Base-by-base conservation (phyloP, 2,113 vertebrate genomes). In the Piprites chloris region DNA sequence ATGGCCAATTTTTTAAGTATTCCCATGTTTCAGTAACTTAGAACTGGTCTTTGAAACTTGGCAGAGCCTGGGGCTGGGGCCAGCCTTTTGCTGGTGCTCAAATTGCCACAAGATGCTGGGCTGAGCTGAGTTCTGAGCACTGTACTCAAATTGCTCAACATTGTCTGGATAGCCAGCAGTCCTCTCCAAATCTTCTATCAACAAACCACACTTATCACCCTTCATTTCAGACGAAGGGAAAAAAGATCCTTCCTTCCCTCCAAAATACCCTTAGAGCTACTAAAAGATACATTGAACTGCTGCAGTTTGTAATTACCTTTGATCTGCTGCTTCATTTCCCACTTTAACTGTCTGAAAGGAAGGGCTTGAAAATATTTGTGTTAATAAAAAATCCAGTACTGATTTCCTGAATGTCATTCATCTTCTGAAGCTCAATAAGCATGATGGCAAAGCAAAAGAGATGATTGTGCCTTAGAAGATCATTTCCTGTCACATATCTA, bases 161-260 rank as follows among this genome's bases (percentile, higher is more conserved):
- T 24, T 72, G 9, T 27, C 18, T 49, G 12, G 0, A 3, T 0
- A 11, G 9, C 6, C 16, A 18, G 21, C 5, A 52, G 12, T 33
- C 30, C 55, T 78, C 56, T 75, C 42, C 71, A 77, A 52, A 55
- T 61, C 9, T 77, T 67, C 50, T 32, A n/a, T 22, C 21, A 22
- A 46, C 23, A 71, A 27, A 15, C 4, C 32, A 39, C 35, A 33
- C 6, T 10, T 44, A 55, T 46, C 44, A 52, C 37, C 35, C 37
- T 69, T 75, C 35, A 33, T 6, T 77, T 85, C 28, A 71, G 24
- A 81, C 22, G 7, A 33, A 75, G 22, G 58, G 26, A 33, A 53
- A 80, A 75, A 26, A 5, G 14, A 53, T 67, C 16, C 16, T 23
- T 80, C 17, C n/a, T 90, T 89, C 42, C 21, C 39, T 59, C 47